Evolutionary conservation across 2,113 vertebrate genomes (phyloP), one percentile per base, ranked within the genome.

Genomic region (Lasiurus cinereus): DNA sequence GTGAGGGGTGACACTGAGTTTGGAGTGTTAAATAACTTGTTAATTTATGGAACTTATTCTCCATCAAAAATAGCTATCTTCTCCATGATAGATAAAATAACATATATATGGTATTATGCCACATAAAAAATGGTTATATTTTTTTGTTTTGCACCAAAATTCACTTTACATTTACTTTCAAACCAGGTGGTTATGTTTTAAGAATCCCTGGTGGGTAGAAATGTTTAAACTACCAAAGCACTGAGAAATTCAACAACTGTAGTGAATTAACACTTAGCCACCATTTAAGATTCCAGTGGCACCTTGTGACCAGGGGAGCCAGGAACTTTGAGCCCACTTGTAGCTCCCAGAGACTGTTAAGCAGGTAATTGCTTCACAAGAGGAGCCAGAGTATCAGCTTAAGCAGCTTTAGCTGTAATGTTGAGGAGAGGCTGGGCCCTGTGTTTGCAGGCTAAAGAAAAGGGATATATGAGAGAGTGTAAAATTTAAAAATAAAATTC

Each of bases 401-500:
- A 87, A 92, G 83, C 69, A 1, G 16, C 83, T 91, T 12, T 7
- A 16, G 14, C 10, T 95, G n/a, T 56, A 48, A 43, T 33, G 52
- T 54, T 92, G 95, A 91, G 50, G 59, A 94, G 78, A 88, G 83
- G 27, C 43, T 97, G 69, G 77, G 21, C 67, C 48, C 27, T 92
- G 66, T 24, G 73, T 74, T 93, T 90, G 89, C 95, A 97, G 64
- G 64, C 77, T 89, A 36, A 79, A 92, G 77, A 90, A 90, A 90
- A 97, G 93, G 69, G 8, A 21, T 7, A 46, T 33, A 73, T 16
- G 31, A 74, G 0, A 0, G 39, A 87, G 29, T 88, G 43, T 10
- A 56, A 94, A 95, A 96, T 36, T 43, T 78, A 27, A 93, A 96
- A 95, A 13, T 29, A 86, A 95, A 93, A 88, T 67, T 15, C 72